Conservation (phyloP, 2,797 vertebrate genomes). For the Chromobotia macracanthus region DNA sequence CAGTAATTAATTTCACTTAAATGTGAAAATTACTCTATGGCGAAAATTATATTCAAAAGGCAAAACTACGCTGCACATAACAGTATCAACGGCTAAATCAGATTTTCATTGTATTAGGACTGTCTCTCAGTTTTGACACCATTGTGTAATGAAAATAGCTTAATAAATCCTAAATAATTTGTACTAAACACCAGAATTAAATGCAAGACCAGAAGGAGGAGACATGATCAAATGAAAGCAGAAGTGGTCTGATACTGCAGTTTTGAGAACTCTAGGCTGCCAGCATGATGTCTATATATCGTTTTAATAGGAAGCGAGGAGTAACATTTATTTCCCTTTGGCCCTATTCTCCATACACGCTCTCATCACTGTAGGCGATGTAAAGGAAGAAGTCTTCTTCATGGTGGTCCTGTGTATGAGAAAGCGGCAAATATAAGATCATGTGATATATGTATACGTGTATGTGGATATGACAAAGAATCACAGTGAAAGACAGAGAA, state of each 20-base stretch:
- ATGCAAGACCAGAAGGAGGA: conserved; percentile 14
- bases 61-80: neutral
- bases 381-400: conserved; percentile 86
- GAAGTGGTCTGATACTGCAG: conserved; percentile 58
- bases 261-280: conserved; percentile 58
- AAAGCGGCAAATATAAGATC: neutral
- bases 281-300: conserved; percentile 51
- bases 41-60: neutral
- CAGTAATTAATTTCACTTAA: neutral
- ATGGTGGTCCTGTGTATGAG: conserved; percentile 75
- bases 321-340: conserved; percentile 46
- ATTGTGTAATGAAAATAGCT: no score
- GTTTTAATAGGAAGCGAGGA: conserved; percentile 53
- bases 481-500: neutral
- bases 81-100: conserved; percentile 4
- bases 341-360: conserved; percentile 74
- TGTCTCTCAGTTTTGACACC: no score
- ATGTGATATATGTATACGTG: neutral
- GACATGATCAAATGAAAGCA: conserved; percentile 37
- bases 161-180: no score
- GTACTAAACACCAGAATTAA: no score
- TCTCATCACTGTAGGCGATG: conserved; percentile 85
- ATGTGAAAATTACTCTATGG: neutral
- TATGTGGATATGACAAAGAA: neutral
- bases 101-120: neutral